Percentiles rank a stretch among this genome's conserved stretches.
These are phyloP conservation scores for Serilophus lunatus DNA, from an alignment of 2,113 vertebrate species.

Conservation along the genomic window DNA sequence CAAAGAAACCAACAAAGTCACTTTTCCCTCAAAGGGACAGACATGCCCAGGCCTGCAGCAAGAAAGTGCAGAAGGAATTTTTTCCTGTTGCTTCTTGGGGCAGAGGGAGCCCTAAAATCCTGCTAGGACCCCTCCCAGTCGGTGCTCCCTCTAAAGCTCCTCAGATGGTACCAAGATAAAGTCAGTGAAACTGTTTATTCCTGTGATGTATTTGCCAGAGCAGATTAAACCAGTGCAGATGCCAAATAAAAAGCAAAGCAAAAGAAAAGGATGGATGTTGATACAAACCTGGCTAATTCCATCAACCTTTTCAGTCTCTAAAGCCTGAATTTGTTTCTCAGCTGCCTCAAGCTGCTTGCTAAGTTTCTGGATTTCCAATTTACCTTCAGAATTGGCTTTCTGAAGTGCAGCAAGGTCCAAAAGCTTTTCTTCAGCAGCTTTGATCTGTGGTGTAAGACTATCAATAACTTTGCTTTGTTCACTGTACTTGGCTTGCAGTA, in stretches of 20 bases:
- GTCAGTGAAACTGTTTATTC: neutral
- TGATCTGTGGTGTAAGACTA: constrained; percentile 75
- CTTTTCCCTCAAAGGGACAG: neutral
- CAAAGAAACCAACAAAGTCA: neutral
- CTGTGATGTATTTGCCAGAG: neutral
- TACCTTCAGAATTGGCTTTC: constrained; percentile 83
- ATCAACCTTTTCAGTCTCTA: constrained; percentile 74
- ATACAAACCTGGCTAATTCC: constrained; percentile 85
- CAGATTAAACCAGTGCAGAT: constrained; percentile 14
- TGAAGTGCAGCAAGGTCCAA: constrained; percentile 77
- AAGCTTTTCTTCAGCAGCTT: constrained; percentile 79
- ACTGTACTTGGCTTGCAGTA: constrained; percentile 69
- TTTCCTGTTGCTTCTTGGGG: neutral
- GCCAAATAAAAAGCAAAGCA: constrained; percentile 33
- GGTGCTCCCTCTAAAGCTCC: constrained; percentile 15
- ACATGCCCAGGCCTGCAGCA: neutral
- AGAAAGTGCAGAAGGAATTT: neutral
- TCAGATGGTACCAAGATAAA: neutral
- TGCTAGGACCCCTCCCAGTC: neutral
- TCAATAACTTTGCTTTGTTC: constrained; percentile 78
- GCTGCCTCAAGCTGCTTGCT: constrained; percentile 80
- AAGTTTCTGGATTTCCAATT: constrained; percentile 80
- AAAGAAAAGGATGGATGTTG: constrained; percentile 53
- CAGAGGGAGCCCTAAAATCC: neutral
- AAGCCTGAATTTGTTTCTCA: constrained; percentile 74